Evolutionary conservation across 2,113 vertebrate species (phyloP), one percentile per base, ranked within the genome.

Genomic region (Burhinus oedicnemus): DNA sequence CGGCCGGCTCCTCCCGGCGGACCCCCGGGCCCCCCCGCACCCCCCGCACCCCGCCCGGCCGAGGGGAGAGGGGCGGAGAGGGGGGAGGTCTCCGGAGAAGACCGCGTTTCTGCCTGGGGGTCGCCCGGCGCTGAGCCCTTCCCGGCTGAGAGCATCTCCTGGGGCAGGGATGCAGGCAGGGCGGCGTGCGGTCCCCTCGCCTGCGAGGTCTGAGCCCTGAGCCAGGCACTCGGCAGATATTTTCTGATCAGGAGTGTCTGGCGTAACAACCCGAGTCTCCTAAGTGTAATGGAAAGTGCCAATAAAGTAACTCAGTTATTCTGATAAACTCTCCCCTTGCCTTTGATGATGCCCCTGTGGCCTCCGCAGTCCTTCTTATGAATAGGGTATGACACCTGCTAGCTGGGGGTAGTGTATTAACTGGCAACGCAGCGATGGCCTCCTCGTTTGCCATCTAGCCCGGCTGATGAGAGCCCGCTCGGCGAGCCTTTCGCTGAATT

Each of bases 141-240:
- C 4, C 17, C 1, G 4, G 7, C 65, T 7, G 21, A 57, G 36
- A 36, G 45, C 78, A 40, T 52, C 65, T 47, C 60, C 65, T 1
- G 55, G 27, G 42, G 29, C 70, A 44, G 84, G 27, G 51, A 22
- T 89, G 75, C 8, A 0, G 68, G n/a, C 26, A 14, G 51, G 27
- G 60, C 2, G 10, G 40, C 9, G 2, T 30, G 62, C 0, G 6
- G n/a, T 32, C 29, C 27, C 17, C 30, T 38, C 0, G 1, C 34
- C 69, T 16, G 45, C 45, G 2, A 15, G 55, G 21, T 58, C 40
- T 58, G 64, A 78, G 58, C 60, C 45, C 61, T 23, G 55, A 57
- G 88, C 27, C 15, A 27, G 27, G 52, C 55, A 4, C 42, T 54
- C 8, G 8, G 30, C 38, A 45, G 62, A 0, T 75, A 17, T 80